Conservation (phyloP, 2,797 vertebrate species). For the Tenualosa ilisha region DNA sequence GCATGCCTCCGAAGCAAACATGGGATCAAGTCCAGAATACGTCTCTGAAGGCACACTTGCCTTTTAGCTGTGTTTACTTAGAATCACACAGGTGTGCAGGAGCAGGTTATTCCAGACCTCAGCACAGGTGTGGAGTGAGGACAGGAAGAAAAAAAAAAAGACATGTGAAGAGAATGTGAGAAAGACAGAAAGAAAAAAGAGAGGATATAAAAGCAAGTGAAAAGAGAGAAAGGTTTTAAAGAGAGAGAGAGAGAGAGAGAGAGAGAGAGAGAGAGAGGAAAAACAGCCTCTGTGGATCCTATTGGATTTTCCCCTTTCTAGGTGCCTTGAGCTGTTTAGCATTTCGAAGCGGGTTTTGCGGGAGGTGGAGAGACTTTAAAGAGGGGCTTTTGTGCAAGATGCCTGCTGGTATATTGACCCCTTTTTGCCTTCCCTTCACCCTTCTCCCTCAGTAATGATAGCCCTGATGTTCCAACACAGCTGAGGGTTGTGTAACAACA, state of each 20-base stretch:
- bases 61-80: not conserved
- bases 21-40: slow-evolving; percentile 63
- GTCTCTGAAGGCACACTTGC: slow-evolving; percentile 38
- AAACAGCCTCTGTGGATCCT: not conserved
- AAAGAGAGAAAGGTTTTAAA: not conserved
- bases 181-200: not conserved
- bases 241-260: not conserved
- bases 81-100: not conserved
- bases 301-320: not conserved
- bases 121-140: slow-evolving; percentile 1
- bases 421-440: not conserved
- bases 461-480: slow-evolving; percentile 54
- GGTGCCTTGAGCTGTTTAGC: not conserved
- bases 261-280: not conserved
- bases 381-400: not conserved
- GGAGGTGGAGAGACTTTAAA: slow-evolving; percentile 1
- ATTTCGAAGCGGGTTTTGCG: not conserved
- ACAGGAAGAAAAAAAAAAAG: not conserved
- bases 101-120: slow-evolving; percentile 2
- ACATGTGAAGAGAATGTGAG: not conserved
- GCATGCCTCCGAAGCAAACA: slow-evolving; percentile 43
- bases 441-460: not conserved
- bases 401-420: slow-evolving; percentile 7
- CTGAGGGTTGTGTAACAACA: slow-evolving; percentile 69
- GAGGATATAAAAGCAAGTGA: not conserved